Conservation (phyloP, 2,113 vertebrate genomes). For the Uropsilus gracilis region DNA sequence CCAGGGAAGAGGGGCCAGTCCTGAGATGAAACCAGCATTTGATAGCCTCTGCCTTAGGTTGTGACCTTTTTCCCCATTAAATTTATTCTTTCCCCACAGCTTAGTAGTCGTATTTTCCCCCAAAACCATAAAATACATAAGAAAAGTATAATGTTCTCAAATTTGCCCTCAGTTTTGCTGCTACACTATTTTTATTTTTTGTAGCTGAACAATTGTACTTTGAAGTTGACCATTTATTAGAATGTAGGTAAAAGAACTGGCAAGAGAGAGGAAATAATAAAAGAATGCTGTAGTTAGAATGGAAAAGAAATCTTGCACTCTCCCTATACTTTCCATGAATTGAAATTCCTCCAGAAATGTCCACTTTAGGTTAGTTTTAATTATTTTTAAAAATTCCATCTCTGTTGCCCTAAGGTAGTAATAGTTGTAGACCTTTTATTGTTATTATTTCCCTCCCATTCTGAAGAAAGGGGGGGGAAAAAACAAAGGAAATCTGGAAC, state of each 20-base stretch:
- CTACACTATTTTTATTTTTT: neutral
- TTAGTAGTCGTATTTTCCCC: neutral
- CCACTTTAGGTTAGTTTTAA: slow-evolving; percentile 27
- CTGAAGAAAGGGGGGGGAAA: slow-evolving; percentile 38
- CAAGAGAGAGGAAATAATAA: neutral
- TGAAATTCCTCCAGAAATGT: slow-evolving; percentile 53
- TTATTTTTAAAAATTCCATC: slow-evolving; percentile 62
- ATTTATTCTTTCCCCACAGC: neutral
- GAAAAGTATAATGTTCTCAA: neutral
- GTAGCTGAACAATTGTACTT: neutral
- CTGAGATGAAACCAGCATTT: neutral
- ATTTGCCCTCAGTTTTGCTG: neutral
- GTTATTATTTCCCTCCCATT: slow-evolving; percentile 15
- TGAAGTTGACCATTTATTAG: neutral
- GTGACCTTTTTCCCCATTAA: neutral
- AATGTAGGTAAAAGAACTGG: neutral
- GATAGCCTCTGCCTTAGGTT: neutral
- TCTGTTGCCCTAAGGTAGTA: slow-evolving; percentile 36
- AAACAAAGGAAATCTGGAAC: slow-evolving; percentile 54
- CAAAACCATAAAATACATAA: neutral
- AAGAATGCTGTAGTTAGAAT: neutral
- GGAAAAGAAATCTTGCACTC: neutral
- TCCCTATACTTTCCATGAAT: slow-evolving; percentile 38
- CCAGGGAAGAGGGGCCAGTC: neutral
- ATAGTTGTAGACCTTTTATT: slow-evolving; percentile 27